These are phyloP conservation scores for Arvicanthis niloticus DNA, from an alignment of 2,113 vertebrate species.

Conservation along the genomic window DNA sequence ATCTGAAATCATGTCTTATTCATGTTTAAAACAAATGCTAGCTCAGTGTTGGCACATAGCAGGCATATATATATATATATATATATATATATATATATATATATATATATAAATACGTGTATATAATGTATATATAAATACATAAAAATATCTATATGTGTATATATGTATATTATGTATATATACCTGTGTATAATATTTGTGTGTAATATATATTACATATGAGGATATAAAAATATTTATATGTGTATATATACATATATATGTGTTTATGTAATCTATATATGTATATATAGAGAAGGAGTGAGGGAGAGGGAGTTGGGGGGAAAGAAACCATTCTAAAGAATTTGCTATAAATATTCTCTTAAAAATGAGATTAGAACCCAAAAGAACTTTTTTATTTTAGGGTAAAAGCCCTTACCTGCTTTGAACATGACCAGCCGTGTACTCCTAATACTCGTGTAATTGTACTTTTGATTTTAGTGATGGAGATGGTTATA, in stretches of 20 bases:
- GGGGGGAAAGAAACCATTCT: background rate
- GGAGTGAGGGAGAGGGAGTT: too few species aligned
- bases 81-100: too few species aligned
- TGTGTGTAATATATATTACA: too few species aligned
- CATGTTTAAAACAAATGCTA: constrained; percentile 11
- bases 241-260: too few species aligned
- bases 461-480: constrained; percentile 12
- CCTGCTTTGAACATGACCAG: constrained; percentile 25
- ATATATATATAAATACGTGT: too few species aligned
- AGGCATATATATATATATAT: background rate
- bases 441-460: background rate
- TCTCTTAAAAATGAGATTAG: background rate
- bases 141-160: background rate
- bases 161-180: background rate
- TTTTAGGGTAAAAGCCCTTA: background rate
- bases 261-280: too few species aligned
- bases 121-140: too few species aligned
- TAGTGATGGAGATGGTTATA: background rate
- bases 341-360: constrained; percentile 10
- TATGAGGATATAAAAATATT: too few species aligned
- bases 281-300: too few species aligned
- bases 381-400: background rate
- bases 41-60: background rate
- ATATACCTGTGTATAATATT: too few species aligned
- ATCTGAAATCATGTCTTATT: constrained; percentile 23